Evolutionary conservation across 2,888 invertebrate genomes (phyloP).

Genomic region (Hypomecis atomaria): DNA sequence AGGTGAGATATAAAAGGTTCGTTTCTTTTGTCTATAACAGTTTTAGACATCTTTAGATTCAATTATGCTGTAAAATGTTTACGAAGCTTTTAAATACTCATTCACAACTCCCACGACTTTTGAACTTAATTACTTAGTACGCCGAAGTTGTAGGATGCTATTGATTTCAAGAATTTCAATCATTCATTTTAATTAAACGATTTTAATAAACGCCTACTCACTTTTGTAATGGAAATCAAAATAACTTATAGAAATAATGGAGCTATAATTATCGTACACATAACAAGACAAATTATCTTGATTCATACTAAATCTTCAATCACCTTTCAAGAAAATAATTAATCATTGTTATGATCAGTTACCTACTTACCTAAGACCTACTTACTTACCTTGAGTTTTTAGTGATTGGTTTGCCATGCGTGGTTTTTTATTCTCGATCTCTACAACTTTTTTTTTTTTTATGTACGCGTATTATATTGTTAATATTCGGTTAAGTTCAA

Average conservation of each 20-base stretch:
- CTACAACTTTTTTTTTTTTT: no score
- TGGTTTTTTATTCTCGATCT: no score
- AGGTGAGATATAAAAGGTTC: conserved; percentile 9
- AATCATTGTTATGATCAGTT: not conserved
- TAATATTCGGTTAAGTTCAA: no score
- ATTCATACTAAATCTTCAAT: not conserved
- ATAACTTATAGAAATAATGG: not conserved
- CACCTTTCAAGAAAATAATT: not conserved
- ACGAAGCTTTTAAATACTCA: conserved; percentile 20
- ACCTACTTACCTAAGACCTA: not conserved
- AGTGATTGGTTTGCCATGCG: not conserved
- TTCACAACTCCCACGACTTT: conserved; percentile 1
- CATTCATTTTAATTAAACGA: no score
- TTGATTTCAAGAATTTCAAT: not conserved
- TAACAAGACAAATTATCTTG: conserved; percentile 1
- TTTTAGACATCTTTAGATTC: not conserved
- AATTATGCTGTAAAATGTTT: not conserved
- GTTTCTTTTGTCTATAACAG: not conserved
- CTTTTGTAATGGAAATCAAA: no score
- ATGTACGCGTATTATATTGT: no score
- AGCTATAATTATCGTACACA: not conserved
- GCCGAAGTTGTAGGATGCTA: not conserved
- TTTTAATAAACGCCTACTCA: no score
- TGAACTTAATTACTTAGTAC: not conserved
- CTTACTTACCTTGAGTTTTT: not conserved